Conservation (phyloP, 2,113 vertebrate species). For the Cichladusa arquata region DNA sequence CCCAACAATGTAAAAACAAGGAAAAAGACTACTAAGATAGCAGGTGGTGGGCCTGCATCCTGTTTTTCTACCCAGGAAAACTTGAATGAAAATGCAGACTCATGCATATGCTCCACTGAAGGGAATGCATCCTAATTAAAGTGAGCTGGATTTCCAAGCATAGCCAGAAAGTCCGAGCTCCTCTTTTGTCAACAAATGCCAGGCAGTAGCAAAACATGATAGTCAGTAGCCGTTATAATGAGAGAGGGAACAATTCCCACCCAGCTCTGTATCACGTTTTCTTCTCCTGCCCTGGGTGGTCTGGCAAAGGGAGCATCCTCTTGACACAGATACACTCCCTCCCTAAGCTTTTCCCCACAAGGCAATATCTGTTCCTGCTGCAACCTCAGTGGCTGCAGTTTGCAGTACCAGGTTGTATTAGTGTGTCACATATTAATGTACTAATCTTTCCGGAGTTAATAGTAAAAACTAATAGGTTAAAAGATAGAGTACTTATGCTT, state of each 20-base stretch:
- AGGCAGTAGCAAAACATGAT: background rate
- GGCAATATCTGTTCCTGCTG: background rate
- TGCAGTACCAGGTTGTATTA: background rate
- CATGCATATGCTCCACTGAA: background rate
- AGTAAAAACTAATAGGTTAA: background rate
- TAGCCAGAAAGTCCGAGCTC: background rate
- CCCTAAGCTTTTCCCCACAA: background rate
- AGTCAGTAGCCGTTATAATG: background rate
- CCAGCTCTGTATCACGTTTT: accelerated
- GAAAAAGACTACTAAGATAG: background rate
- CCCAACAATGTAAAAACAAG: background rate
- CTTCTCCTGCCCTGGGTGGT: background rate
- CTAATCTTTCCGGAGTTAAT: background rate
- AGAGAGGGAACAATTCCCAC: background rate
- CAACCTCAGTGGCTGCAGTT: background rate
- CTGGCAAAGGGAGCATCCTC: accelerated
- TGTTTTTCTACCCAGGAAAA: background rate
- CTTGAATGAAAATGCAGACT: background rate
- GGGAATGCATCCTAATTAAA: background rate
- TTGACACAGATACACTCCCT: background rate
- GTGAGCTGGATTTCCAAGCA: background rate
- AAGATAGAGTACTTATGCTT: background rate
- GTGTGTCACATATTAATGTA: background rate
- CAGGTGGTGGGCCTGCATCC: background rate
- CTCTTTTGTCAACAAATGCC: background rate